phyloP scores from a whole-genome alignment of 2,888 invertebrate species.

The Caenorhabditis panamensis region DNA sequence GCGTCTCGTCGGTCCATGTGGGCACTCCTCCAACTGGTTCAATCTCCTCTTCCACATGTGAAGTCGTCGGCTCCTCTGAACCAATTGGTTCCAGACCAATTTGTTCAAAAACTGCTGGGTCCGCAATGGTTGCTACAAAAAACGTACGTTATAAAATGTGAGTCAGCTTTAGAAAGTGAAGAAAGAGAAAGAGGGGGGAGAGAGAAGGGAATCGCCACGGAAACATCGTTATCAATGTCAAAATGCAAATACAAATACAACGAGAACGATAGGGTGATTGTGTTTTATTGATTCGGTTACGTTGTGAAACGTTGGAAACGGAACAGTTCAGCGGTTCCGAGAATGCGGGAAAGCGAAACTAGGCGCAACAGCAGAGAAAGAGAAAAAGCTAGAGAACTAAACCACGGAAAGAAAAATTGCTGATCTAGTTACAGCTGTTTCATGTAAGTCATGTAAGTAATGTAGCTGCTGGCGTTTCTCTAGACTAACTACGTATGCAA shows the following conservation, averaged over 20 bases:
- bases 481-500: no score
- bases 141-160: not conserved
- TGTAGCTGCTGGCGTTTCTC: no score
- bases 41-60: conserved; percentile 9
- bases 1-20: conserved; percentile 43
- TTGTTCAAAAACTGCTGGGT: no score
- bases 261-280: not conserved
- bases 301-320: not conserved
- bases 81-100: no score
- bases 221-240: conserved; percentile 9
- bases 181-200: not conserved
- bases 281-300: not conserved
- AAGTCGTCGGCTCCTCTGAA: no score
- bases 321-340: not conserved
- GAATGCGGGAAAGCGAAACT: not conserved
- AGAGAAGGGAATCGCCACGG: not conserved
- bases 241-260: conserved; percentile 15
- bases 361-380: no score
- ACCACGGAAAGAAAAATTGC: no score
- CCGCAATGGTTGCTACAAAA: conserved; percentile 11
- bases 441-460: no score
- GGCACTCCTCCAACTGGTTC: conserved; percentile 13
- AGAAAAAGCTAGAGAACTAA: no score
- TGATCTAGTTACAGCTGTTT: no score
- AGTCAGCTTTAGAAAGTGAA: not conserved